Evolutionary conservation across 1,140 invertebrate genomes (phyloP).

Genomic region (Tetramorium simillimum): DNA sequence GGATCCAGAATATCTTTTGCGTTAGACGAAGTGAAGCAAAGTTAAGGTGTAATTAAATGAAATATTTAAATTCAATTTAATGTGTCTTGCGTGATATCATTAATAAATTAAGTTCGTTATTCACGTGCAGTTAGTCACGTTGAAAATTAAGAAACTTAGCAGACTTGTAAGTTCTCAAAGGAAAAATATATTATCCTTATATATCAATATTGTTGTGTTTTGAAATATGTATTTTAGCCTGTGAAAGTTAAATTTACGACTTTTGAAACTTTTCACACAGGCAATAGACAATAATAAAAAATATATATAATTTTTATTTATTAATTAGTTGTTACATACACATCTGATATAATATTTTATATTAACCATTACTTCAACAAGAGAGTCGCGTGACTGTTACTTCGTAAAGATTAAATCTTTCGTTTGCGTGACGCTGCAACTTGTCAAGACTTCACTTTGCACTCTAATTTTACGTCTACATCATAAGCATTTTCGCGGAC

Average conservation of each 20-base stretch:
- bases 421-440: slow-evolving; percentile 38
- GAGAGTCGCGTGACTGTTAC: slow-evolving; percentile 27
- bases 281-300: background rate
- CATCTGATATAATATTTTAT: slow-evolving; percentile 7
- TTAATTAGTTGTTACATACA: background rate
- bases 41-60: background rate
- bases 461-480: slow-evolving; percentile 10
- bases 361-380: slow-evolving; percentile 11
- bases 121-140: background rate
- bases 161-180: background rate
- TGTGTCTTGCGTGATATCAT: background rate
- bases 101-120: slow-evolving; percentile 3
- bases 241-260: background rate
- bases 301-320: background rate
- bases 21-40: background rate
- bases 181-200: background rate
- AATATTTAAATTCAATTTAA: background rate
- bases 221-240: background rate
- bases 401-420: slow-evolving; percentile 13
- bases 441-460: slow-evolving; percentile 19
- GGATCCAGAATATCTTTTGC: background rate
- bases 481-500: slow-evolving; percentile 36
- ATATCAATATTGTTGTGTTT: background rate
- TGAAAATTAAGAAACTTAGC: background rate
- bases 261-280: background rate